Base-by-base conservation (phyloP, 2,888 invertebrate genomes). In the Drosophila acutilabella region DNA sequence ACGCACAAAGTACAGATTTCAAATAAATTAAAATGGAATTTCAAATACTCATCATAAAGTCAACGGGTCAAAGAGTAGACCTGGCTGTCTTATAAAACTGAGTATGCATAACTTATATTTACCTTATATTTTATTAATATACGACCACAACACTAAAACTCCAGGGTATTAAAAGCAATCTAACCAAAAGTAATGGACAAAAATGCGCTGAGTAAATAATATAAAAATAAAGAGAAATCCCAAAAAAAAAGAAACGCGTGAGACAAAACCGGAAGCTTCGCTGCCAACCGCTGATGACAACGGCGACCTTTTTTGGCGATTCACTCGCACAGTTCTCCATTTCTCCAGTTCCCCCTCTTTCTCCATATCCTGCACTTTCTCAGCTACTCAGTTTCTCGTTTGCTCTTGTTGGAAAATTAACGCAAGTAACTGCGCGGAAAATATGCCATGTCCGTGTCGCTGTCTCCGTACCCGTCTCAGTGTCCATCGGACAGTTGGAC, bases 391-490 rank as follows among this genome's bases (percentile, higher is more conserved):
- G 41, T 45, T 70, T 26, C 58, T 62, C 53, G 42, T 11, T 36
- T 36, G 41, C 64, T 70, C 36, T 44, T 59, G 60, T 54, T 52
- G 41, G 44, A 56, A 77, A 88, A 88, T 88, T 88, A 88, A 74
- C 69, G 62, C 82, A 80, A 78, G 80, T 80, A 84, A 84, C 88
- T 85, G 78, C 71, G 74, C 75, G 88, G 88, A 84, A 88, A 84
- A 88, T 81, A 78, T 84, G 81, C 78, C 72, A 67, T 78, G 72
- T 87, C 81, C 81, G 81, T 70, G 74, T 48, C 60, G 65, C 45
- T 47, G 23, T 23, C 20, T 20, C 20, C 20, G 4, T 4, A 20
- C 20, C 48, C 18, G 10, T 18, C 20, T 33, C 50, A n/a, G 26
- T 16, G 13, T 38, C 40, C 33, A 7, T 20, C 13, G 36, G 36